Percentiles rank a stretch among this genome's conserved stretches.
Evolutionary conservation across 1,140 invertebrate genomes (phyloP).

Genomic region (Heliconius hermathena): DNA sequence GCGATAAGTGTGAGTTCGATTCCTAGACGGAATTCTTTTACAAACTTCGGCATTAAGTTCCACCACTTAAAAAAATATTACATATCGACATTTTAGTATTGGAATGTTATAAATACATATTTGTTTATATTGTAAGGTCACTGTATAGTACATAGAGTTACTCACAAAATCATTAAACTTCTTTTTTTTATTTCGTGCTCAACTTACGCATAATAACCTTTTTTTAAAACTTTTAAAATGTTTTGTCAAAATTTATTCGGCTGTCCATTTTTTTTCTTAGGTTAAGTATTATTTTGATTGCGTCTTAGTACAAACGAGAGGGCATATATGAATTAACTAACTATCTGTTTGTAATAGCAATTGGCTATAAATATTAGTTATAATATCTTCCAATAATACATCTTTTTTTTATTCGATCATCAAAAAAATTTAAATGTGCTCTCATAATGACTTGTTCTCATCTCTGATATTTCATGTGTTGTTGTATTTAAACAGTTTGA

Average conservation of each 20-base stretch:
- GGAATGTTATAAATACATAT: slow-evolving; percentile 36
- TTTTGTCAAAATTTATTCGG: slow-evolving; percentile 12
- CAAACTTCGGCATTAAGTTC: no score
- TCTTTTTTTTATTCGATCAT: background rate
- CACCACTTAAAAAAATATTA: background rate
- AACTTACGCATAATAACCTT: background rate
- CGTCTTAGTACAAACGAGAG: slow-evolving; percentile 7
- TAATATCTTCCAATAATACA: background rate
- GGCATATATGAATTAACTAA: slow-evolving; percentile 6
- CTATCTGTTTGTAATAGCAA: background rate
- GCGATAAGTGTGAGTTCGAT: no score
- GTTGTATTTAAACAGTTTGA: no score
- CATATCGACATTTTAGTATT: slow-evolving; percentile 36
- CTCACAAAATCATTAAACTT: background rate
- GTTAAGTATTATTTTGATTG: background rate
- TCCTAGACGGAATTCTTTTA: no score
- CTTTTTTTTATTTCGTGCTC: background rate
- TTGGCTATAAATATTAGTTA: background rate
- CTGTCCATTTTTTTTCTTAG: slow-evolving; percentile 4
- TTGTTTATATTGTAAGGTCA: slow-evolving; percentile 40
- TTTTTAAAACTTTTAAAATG: background rate
- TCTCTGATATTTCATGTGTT: no score
- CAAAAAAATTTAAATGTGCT: no score
- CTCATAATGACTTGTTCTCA: no score
- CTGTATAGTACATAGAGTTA: slow-evolving; percentile 1